Evolutionary conservation across 2,888 invertebrate genomes (phyloP).

Genomic region (Trachelus iudaicus): DNA sequence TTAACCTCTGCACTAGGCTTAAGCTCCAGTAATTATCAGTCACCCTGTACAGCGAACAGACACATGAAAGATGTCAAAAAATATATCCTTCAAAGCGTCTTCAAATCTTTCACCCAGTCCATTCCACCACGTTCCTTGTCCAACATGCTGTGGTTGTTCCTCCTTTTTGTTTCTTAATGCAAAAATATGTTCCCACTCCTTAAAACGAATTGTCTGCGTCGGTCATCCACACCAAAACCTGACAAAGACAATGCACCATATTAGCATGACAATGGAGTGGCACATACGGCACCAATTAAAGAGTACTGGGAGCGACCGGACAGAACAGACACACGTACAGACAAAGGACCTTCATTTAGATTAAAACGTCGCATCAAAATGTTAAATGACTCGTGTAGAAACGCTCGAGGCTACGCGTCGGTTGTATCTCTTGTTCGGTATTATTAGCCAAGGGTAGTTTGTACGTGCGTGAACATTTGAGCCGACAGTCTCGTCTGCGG

Average conservation of each 20-base stretch:
- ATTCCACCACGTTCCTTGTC: background rate
- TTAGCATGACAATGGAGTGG: constrained; percentile 3
- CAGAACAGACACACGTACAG: background rate
- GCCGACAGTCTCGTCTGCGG: background rate
- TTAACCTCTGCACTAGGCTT: background rate
- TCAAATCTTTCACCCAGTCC: background rate
- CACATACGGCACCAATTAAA: background rate
- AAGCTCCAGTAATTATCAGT: background rate
- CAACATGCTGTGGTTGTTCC: background rate
- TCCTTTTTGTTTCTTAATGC: background rate
- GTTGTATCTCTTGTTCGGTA: background rate
- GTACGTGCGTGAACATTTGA: background rate
- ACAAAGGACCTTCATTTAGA: background rate
- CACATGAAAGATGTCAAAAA: background rate
- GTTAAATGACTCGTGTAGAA: background rate
- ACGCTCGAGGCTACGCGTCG: background rate
- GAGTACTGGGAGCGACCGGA: too few relatives aligned
- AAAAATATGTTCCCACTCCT: background rate
- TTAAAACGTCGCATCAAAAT: background rate
- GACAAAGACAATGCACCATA: background rate
- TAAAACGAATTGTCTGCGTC: background rate
- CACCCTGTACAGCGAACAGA: background rate
- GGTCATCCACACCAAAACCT: constrained; percentile 3
- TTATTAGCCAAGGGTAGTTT: background rate
- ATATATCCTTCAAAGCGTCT: background rate